Evolutionary conservation across 1,140 invertebrate genomes (phyloP), one percentile per base, ranked within the genome.

Genomic region (Ceratosolen solmsi): DNA sequence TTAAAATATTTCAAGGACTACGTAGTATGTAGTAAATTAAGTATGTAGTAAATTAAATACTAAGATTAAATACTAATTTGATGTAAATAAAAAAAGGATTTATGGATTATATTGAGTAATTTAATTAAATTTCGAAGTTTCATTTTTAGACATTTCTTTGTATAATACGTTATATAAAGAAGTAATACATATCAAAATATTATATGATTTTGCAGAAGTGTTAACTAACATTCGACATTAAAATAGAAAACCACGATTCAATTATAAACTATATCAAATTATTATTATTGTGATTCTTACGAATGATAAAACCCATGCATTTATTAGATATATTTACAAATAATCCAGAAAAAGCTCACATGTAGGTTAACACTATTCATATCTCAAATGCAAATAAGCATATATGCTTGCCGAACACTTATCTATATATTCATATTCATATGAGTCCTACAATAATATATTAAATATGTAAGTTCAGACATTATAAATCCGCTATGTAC

Each of bases 371-470:
- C 27, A 70, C 25, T 70, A 70, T 41, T 70, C 25, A 1, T 46
- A 78, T 78, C 76, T 78, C 60, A 51, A 68, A 36, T 78, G 46
- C 70, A 68, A 68, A 68, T 70, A 46, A 51, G 27, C 41, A 54
- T 36, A 7, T 27, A n/a, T 1, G 33, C 17, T 20, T 36, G 46
- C 17, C 20, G 54, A 51, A 49, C 25, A 49, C 41, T 46, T 49
- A 30, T 63, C 20, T 51, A 7, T 20, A 70, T 79, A 30, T 79
- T 11, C 63, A 79, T 70, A 79, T 70, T 79, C 58, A 77, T 70
- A 25, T 2, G 25, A 15, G n/a, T 22, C 27, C 13, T 4, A 49
- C 27, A 46, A 49, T 11, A 33, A 58, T 54, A 20, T 73, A 73
- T 17, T 1, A 27, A 17, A 76, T 25, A 2, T 41, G 60, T 76